Evolutionary conservation across 1,140 invertebrate genomes (phyloP), one percentile per base, ranked within the genome.

Genomic region (Penaeus indicus): DNA sequence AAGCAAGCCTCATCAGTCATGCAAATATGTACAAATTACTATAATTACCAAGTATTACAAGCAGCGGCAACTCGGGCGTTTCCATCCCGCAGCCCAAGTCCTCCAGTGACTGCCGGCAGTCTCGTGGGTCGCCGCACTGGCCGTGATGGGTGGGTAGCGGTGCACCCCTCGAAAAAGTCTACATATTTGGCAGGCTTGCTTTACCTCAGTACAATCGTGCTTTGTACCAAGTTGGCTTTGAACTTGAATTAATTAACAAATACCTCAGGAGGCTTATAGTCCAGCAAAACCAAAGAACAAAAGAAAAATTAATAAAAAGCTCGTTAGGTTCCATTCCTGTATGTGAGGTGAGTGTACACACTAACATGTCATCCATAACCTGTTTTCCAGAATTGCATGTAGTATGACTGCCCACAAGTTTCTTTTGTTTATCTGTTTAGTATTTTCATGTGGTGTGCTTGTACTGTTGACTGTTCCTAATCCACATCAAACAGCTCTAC

Each of bases 201-300:
- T 89, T 79, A 89, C 86, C 88, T 89, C 62, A 85, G 88, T 89
- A 89, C 88, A 85, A 88, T 89, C 88, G 83, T 89, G 88, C 83
- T 89, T 89, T 89, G 88, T 89, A 89, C 88, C 88, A 89, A 89
- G 88, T 81, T 89, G 88, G 84, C 88, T 89, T 89, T 89, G 88
- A 89, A 89, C 88, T 89, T 89, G 77, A 89, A 89, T 85, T 64
- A 89, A 84, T 79, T 75, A 78, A 67, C 61, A 89, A 85, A 85
- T 77, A 88, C 67, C 81, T 84, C 82, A 84, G 61, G 86, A 88
- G 75, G 87, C 81, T 88, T 84, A 82, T 85, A 85, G 27, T 80
- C 80, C 78, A 89, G 84, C 88, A 85, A 85, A 89, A 85, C 82
- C 79, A 81, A 89, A 61, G 60, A 89, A 85, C 72, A 89, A 85